Evolutionary conservation across 2,113 vertebrate genomes (phyloP), one percentile per base, ranked within the genome.

Genomic region (Microcebus ravelobensis): DNA sequence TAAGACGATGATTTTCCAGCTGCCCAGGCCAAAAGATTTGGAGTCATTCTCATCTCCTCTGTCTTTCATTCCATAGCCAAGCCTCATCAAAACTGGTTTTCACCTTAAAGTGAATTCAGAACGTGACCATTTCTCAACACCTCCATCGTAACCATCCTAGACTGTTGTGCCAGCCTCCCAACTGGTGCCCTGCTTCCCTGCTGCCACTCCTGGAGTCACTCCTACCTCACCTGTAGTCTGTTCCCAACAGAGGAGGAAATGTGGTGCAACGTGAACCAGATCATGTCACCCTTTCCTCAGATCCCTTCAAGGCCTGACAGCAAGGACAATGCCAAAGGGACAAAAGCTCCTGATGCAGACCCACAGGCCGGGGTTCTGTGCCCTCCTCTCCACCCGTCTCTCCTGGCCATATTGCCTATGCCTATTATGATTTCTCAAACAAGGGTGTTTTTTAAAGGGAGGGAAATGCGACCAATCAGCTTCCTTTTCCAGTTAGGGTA

Each of bases 31-130:
- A 76, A 76, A 83, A 34, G 9, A 29, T 39, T 34, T 36, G 34
- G 27, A 80, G 8, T 65, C 48, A 15, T 36, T 86, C 63, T 70
- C 14, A 0, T 85, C 31, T 81, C 39, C n/a, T 82, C 39, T 79
- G 23, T 76, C 61, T 91, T 45, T 83, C 50, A 42, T 4, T 57
- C 91, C 25, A n/a, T 1, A 65, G 11, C 70, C 48, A 90, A 3
- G 71, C 25, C 70, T 97, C 48, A 91, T 7, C n/a, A n/a, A 93
- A 95, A 82, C 74, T 79, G 80, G 14, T 45, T 86, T 79, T 63
- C 59, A 63, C 61, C 42, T 83, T 93, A 57, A 90, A 71, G 76
- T 15, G 61, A 2, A 90, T 70, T 57, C 25, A 50, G 65, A 84
- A 50, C 52, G 31, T 18, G 74, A 50, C 27, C 65, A 52, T 36